Evolutionary conservation across 2,888 invertebrate genomes (phyloP).

Genomic region (Dinocampus coccinellae): DNA sequence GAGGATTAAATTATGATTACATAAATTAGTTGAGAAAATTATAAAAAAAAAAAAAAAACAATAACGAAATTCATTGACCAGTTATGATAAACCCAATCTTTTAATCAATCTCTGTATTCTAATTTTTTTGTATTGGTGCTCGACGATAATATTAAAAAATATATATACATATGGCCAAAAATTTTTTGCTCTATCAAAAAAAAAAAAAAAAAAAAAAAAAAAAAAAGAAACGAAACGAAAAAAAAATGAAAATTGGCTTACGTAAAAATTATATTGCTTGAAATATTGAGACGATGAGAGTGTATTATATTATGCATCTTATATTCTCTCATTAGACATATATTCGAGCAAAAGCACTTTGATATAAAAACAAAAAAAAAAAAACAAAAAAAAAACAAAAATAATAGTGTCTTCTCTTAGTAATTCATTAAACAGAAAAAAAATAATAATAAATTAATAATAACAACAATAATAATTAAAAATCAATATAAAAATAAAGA

Average conservation of each 20-base stretch:
- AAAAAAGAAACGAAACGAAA: neutral
- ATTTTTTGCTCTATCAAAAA: constrained; percentile 20
- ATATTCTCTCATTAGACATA: constrained; percentile 18
- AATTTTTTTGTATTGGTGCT: constrained; percentile 11
- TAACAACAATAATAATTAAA: neutral
- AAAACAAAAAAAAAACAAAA: too few relatives aligned
- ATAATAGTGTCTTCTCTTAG: constrained; percentile 7
- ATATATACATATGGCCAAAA: neutral
- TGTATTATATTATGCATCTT: neutral
- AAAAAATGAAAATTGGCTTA: constrained; percentile 18
- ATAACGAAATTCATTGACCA: constrained; percentile 1
- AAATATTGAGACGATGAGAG: neutral
- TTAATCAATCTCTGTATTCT: neutral
- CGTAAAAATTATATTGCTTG: constrained; percentile 13
- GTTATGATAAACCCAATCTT: neutral
- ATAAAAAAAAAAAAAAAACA: constrained; percentile 12
- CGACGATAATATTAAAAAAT: neutral
- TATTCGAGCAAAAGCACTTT: constrained; percentile 2
- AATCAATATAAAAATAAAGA: constrained; percentile 2
- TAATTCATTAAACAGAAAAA: constrained; percentile 10
- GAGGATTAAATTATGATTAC: constrained; percentile 1
- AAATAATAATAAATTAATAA: neutral
- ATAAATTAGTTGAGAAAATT: constrained; percentile 17
- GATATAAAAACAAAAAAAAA: too few relatives aligned
- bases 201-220: constrained; percentile 13